Evolutionary conservation across 2,797 vertebrate genomes (phyloP).

Genomic region (Gallirallus australis): DNA sequence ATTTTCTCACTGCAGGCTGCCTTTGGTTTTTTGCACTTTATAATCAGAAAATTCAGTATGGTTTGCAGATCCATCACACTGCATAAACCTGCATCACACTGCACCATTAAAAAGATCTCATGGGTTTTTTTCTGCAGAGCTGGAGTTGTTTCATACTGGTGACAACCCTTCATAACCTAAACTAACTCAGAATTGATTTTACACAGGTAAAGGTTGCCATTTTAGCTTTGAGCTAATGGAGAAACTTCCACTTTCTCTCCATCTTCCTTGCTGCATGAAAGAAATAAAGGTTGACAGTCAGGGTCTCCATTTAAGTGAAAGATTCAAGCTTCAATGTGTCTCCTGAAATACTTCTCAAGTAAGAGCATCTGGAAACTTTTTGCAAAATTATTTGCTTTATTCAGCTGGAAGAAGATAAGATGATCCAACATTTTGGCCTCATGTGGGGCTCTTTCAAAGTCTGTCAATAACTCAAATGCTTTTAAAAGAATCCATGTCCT

Average conservation of each 20-base stretch:
- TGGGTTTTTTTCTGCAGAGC: rapidly evolving
- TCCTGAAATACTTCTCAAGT: conserved; percentile 43
- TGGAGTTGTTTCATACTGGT: not conserved
- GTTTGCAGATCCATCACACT: conserved; percentile 7
- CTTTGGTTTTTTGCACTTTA: conserved; percentile 21
- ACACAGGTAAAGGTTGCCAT: not conserved
- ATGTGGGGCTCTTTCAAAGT: conserved; percentile 1
- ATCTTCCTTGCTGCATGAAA: not conserved
- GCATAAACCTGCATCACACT: not conserved
- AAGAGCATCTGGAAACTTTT: conserved; percentile 60
- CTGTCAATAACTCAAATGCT: conserved; percentile 17
- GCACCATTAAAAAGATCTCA: not conserved
- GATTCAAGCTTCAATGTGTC: not conserved
- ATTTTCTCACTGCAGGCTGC: conserved; percentile 29
- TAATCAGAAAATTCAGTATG: not conserved
- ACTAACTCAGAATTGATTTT: not conserved
- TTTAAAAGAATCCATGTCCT: conserved; percentile 4
- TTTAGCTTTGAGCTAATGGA: not conserved
- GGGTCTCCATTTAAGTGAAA: conserved; percentile 27
- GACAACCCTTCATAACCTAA: not conserved
- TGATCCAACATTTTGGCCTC: conserved; percentile 35
- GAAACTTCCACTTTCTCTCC: not conserved
- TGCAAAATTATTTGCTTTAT: conserved; percentile 64
- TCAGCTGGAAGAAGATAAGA: conserved; percentile 45
- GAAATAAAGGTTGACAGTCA: conserved; percentile 5